phyloP scores from a whole-genome alignment of 2,888 invertebrate genomes.

The Pterostichus niger region DNA sequence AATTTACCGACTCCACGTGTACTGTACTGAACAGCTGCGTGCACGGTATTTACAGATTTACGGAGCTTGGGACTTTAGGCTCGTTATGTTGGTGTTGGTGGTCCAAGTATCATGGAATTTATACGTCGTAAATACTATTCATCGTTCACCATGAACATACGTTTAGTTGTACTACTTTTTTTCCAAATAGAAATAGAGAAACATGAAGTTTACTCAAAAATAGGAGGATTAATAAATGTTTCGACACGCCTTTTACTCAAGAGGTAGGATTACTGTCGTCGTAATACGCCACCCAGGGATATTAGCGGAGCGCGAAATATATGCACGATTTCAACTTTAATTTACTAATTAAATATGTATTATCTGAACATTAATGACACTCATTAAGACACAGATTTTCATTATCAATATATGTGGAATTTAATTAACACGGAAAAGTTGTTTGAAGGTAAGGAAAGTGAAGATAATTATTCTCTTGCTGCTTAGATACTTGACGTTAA shows the following conservation, averaged over 20 bases:
- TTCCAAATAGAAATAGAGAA: conserved; percentile 7
- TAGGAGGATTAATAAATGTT: conserved; percentile 9
- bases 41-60: conserved; percentile 49
- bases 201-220: conserved; percentile 28
- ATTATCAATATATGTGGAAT: too few relatives aligned
- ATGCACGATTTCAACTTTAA: too few relatives aligned
- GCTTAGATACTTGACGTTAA: too few relatives aligned
- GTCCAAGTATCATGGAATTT: conserved; percentile 55
- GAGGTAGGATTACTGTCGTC: too few relatives aligned
- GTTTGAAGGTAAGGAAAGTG: too few relatives aligned
- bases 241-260: conserved; percentile 17
- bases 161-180: conserved; percentile 10
- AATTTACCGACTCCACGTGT: conserved; percentile 59
- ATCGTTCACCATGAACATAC: conserved; percentile 37
- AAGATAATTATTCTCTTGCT: too few relatives aligned
- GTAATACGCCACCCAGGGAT: too few relatives aligned
- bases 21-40: conserved; percentile 39
- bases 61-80: conserved; percentile 35
- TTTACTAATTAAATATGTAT: too few relatives aligned
- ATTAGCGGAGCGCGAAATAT: too few relatives aligned
- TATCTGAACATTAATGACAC: too few relatives aligned
- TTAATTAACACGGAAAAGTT: too few relatives aligned
- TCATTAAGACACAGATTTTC: too few relatives aligned
- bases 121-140: conserved; percentile 47
- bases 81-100: conserved; percentile 54